phyloP scores from a whole-genome alignment of 2,113 vertebrate species.

The Atlantisia rogersi region DNA sequence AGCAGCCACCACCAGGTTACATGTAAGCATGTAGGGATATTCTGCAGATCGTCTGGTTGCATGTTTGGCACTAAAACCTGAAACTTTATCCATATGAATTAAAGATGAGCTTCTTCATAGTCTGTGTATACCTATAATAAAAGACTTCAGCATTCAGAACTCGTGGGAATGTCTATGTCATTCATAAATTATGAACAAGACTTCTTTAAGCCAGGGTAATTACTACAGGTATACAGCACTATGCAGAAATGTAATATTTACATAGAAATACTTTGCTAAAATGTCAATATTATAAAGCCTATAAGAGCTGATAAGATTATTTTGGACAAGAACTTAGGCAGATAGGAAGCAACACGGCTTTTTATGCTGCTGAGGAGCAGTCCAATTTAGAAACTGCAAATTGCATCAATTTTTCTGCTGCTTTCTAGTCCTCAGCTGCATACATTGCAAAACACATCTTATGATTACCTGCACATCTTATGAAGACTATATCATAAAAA shows the following conservation, averaged over 20 bases:
- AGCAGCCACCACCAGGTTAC: background rate
- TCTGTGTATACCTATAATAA: background rate
- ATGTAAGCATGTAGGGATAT: rapidly evolving
- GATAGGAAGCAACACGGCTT: background rate
- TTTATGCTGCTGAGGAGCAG: background rate
- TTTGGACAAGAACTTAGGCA: background rate
- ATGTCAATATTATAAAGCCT: constrained; percentile 15
- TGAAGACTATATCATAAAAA: background rate
- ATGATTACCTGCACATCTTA: background rate
- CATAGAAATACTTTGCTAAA: background rate
- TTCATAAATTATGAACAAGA: constrained; percentile 38
- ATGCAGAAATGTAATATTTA: background rate
- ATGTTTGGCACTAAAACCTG: background rate
- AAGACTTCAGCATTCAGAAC: background rate
- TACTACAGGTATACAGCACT: background rate
- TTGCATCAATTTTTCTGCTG: background rate
- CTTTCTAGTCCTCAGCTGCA: background rate
- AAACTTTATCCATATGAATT: background rate
- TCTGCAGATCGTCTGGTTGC: background rate
- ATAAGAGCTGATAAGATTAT: background rate
- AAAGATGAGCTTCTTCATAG: background rate
- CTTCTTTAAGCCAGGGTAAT: background rate
- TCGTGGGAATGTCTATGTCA: background rate
- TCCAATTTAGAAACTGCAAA: background rate
- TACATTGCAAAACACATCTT: background rate